Conservation (phyloP, 1,140 invertebrate species). For the Drosophila carrolli region DNA sequence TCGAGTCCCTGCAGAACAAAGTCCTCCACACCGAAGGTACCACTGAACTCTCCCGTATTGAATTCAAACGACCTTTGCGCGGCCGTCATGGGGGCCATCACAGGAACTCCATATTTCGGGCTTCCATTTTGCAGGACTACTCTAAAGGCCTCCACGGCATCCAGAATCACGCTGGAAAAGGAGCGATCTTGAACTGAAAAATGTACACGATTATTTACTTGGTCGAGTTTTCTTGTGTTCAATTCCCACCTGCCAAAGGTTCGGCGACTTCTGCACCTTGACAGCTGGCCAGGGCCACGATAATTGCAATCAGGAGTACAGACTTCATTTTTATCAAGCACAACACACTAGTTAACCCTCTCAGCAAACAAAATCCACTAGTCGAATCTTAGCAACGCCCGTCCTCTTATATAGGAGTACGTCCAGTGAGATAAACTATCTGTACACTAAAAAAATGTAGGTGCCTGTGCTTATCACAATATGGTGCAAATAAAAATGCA, state of each 20-base stretch:
- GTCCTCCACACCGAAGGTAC: conserved; percentile 36
- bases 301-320: conserved; percentile 44
- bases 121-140: conserved; percentile 59
- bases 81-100: conserved; percentile 55
- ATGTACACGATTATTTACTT: not conserved
- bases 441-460: not conserved
- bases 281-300: conserved; percentile 39
- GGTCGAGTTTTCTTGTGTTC: too few species aligned
- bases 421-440: conserved; percentile 44
- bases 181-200: conserved; percentile 60
- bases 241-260: conserved; percentile 42
- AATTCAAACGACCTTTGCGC: conserved; percentile 42
- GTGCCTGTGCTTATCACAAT: not conserved
- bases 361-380: conserved; percentile 15
- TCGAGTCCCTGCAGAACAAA: conserved; percentile 63
- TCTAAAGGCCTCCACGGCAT: conserved; percentile 48
- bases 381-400: not conserved
- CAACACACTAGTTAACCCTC: conserved; percentile 10
- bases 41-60: conserved; percentile 44
- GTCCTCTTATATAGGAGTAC: conserved; percentile 54
- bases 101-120: conserved; percentile 58
- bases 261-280: conserved; percentile 47
- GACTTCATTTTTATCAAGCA: conserved; percentile 61
- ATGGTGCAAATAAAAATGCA: not conserved
- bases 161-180: conserved; percentile 43